Evolutionary conservation across 2,113 vertebrate genomes (phyloP).

Genomic region (Ivindomyrus marchei): DNA sequence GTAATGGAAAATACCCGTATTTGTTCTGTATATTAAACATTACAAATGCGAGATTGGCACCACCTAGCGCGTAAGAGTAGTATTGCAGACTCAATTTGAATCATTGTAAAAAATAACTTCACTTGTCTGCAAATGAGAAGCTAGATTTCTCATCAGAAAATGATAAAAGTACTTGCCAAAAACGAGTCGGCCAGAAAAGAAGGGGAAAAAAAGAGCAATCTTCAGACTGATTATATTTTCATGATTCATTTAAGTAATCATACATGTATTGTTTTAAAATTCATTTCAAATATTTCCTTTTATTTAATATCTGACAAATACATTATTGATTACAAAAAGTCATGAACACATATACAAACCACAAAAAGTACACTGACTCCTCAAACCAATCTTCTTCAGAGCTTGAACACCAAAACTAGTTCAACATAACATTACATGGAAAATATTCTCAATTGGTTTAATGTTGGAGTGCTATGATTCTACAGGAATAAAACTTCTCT

Average conservation of each 20-base stretch:
- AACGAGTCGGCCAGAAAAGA: neutral
- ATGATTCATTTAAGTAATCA: neutral
- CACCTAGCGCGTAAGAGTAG: neutral
- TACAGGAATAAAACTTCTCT: neutral
- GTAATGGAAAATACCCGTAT: neutral
- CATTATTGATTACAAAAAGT: neutral
- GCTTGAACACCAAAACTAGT: neutral
- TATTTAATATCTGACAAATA: slow-evolving; percentile 8
- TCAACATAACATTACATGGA: neutral
- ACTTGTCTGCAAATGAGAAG: neutral
- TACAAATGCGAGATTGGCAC: neutral
- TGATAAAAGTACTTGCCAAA: neutral
- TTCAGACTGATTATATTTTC: neutral
- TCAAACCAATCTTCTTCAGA: neutral
- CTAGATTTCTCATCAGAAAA: neutral
- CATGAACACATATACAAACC: neutral
- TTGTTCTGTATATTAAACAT: neutral
- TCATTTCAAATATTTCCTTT: neutral
- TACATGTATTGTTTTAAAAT: neutral
- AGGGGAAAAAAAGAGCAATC: neutral
- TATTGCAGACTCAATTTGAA: neutral
- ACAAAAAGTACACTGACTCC: neutral
- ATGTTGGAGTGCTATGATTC: neutral
- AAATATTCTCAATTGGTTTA: neutral
- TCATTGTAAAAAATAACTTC: neutral